These are phyloP conservation scores for Aramus guarauna DNA, from an alignment of 2,113 vertebrate species.

Conservation along the genomic window DNA sequence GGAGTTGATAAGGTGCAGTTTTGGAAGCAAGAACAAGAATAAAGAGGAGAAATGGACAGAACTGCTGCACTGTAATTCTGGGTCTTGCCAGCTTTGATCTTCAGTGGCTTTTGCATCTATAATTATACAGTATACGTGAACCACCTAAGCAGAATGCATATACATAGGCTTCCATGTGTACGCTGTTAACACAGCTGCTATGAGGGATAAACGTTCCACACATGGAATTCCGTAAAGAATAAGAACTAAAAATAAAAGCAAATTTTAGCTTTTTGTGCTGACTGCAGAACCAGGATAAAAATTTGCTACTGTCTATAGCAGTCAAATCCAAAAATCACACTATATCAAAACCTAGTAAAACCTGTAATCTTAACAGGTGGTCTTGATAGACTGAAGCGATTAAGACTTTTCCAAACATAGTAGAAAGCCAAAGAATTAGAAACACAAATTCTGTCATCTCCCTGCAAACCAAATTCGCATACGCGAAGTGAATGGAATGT, in stretches of 20 bases:
- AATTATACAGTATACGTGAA: neutral
- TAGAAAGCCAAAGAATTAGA: neutral
- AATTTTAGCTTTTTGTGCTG: neutral
- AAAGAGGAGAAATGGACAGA: neutral
- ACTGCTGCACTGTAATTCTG: neutral
- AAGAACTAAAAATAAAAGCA: neutral
- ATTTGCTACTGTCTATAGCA: neutral
- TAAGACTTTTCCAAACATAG: neutral
- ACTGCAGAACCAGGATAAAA: neutral
- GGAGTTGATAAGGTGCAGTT: neutral
- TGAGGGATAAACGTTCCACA: neutral
- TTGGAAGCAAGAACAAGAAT: neutral
- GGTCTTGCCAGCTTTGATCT: neutral
- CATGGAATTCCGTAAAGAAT: neutral
- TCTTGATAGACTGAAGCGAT: neutral
- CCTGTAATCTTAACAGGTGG: neutral
- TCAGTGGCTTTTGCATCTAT: neutral
- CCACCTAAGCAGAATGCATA: neutral
- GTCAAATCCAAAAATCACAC: neutral
- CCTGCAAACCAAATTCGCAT: neutral
- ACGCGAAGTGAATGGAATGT: neutral
- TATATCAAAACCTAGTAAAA: neutral
- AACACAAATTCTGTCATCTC: neutral
- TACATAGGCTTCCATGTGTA: neutral
- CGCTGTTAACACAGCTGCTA: neutral